phyloP scores from a whole-genome alignment of 2,888 invertebrate genomes.

The Rhimphoctona megacephalus region DNA sequence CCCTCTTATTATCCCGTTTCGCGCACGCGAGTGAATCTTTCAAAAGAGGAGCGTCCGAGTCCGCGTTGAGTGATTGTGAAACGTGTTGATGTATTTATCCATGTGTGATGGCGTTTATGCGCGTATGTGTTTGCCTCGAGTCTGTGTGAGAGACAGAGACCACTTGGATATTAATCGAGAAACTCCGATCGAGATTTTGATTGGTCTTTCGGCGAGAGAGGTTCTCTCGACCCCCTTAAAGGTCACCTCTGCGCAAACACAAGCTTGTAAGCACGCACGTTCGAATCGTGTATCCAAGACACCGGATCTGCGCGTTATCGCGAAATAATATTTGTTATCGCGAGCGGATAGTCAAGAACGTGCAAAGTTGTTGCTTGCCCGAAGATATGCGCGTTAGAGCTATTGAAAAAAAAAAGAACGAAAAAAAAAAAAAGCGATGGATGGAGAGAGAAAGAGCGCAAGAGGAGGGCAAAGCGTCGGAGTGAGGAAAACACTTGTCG shows the following conservation, averaged over 20 bases:
- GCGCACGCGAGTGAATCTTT: conserved; percentile 56
- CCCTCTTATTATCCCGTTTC: background rate
- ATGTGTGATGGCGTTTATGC: background rate
- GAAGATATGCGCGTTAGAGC: conserved; percentile 3
- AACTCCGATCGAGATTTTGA: conserved; percentile 48
- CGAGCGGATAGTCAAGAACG: conserved; percentile 15
- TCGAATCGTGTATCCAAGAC: background rate
- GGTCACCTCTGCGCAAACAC: conserved; percentile 69
- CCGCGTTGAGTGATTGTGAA: conserved; percentile 61
- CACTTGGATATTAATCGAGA: conserved; percentile 37
- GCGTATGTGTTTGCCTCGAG: background rate
- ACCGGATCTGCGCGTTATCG: conserved; percentile 38
- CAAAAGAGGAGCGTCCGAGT: conserved; percentile 40
- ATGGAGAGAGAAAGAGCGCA: background rate
- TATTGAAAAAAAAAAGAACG: background rate
- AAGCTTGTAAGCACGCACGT: conserved; percentile 17
- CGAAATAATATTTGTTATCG: background rate
- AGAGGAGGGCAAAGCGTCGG: conserved; percentile 3
- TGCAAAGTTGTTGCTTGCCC: conserved; percentile 11
- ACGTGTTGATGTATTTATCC: conserved; percentile 25
- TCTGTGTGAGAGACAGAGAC: background rate
- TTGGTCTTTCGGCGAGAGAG: conserved; percentile 32
- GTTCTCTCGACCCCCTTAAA: conserved; percentile 41
- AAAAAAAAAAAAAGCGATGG: conserved; percentile 1
- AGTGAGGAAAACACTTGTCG: conserved; percentile 2